Conservation (phyloP, 2,797 vertebrate genomes). For the Euthynnus affinis region DNA sequence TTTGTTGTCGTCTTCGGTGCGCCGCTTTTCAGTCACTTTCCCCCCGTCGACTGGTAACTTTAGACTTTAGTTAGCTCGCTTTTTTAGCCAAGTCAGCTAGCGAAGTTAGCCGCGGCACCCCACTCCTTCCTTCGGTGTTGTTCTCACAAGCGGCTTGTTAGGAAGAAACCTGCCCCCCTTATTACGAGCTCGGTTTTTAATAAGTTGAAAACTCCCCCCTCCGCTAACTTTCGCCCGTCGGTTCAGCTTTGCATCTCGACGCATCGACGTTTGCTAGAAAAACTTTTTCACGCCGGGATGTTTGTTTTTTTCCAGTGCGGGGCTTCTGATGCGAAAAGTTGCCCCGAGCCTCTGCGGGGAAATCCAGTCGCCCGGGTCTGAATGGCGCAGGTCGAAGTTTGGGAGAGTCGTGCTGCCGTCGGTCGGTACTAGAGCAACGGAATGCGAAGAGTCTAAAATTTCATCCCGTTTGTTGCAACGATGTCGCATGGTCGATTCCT, state of each 20-base stretch:
- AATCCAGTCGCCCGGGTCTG: constrained; percentile 67
- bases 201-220: not conserved
- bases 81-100: constrained; percentile 61
- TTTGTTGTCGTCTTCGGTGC: constrained; percentile 41
- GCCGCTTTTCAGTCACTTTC: constrained; percentile 58
- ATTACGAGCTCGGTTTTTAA: not conserved
- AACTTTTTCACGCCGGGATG: constrained; percentile 38
- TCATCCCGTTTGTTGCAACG: constrained; percentile 59
- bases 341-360: constrained; percentile 50
- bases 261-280: not conserved
- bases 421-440: constrained; percentile 64
- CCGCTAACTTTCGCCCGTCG: constrained; percentile 11
- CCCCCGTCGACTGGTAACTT: constrained; percentile 71
- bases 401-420: constrained; percentile 65
- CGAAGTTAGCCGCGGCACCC: constrained; percentile 72
- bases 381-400: constrained; percentile 77
- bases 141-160: constrained; percentile 59
- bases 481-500: constrained; percentile 76
- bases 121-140: constrained; percentile 72
- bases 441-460: constrained; percentile 70
- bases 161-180: constrained; percentile 28
- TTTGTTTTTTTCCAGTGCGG: constrained; percentile 20
- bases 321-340: constrained; percentile 64
- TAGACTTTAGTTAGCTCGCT: constrained; percentile 61
- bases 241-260: not conserved